These are phyloP conservation scores for Conus betulinus DNA, from an alignment of 1,140 invertebrate species.

Conservation along the genomic window DNA sequence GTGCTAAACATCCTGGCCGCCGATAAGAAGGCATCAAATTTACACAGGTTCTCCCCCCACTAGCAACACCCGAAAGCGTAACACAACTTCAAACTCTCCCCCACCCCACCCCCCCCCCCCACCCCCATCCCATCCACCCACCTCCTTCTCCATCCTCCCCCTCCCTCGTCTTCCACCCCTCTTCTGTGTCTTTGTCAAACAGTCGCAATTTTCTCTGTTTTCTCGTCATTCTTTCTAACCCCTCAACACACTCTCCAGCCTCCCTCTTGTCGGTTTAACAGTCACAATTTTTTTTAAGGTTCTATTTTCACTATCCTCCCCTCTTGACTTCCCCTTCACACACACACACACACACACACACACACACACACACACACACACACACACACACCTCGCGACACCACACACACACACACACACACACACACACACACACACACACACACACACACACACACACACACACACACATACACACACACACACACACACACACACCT, in stretches of 20 bases:
- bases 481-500: too few species aligned
- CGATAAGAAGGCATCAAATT: slow-evolving; percentile 28
- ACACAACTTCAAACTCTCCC: slow-evolving; percentile 6
- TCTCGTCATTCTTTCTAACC: not conserved
- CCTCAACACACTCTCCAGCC: not conserved
- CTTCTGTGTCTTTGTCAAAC: not conserved
- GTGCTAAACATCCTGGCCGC: slow-evolving; percentile 12
- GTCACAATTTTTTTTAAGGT: too few species aligned
- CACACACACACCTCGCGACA: too few species aligned
- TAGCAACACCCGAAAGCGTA: slow-evolving; percentile 21
- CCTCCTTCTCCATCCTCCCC: not conserved
- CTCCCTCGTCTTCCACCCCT: not conserved
- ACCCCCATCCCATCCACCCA: not conserved
- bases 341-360: too few species aligned
- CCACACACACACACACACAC: too few species aligned
- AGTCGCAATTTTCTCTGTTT: not conserved
- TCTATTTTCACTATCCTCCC: too few species aligned
- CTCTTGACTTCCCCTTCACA: too few species aligned
- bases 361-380: too few species aligned
- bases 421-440: too few species aligned
- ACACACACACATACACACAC: too few species aligned
- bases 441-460: too few species aligned
- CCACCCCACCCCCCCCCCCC: not conserved
- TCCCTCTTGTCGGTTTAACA: too few species aligned
- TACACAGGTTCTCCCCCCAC: slow-evolving; percentile 22